Evolutionary conservation across 1,140 invertebrate species (phyloP).

Genomic region (Tetragonula clypearis): DNA sequence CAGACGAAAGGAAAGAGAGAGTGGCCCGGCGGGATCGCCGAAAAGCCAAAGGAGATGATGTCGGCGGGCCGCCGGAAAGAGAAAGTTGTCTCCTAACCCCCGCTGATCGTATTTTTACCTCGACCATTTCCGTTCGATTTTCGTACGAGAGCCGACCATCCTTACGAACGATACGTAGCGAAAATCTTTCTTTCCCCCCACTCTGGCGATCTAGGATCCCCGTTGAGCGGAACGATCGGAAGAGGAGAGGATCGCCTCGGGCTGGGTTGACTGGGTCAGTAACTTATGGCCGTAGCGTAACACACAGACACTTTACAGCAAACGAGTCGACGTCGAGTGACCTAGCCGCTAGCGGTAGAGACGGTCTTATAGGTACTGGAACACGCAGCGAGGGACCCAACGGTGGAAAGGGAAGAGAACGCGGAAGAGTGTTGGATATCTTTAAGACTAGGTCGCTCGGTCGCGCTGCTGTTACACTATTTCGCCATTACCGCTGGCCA

Average conservation of each 20-base stretch:
- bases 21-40: conserved; percentile 4
- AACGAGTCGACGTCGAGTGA: conserved; percentile 67
- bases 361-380: conserved; percentile 58
- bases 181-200: neutral
- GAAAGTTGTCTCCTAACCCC: conserved; percentile 46
- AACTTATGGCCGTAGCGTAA: conserved; percentile 65
- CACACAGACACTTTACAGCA: conserved; percentile 49
- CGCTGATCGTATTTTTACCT: neutral
- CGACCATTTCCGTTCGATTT: neutral
- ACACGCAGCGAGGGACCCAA: conserved; percentile 54
- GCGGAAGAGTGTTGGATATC: conserved; percentile 80
- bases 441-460: conserved; percentile 81
- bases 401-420: conserved; percentile 80
- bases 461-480: conserved; percentile 79
- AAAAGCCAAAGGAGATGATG: conserved; percentile 53
- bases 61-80: conserved; percentile 29
- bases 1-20: conserved; percentile 42
- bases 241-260: conserved; percentile 20
- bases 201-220: neutral
- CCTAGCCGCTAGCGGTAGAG: conserved; percentile 73
- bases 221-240: conserved; percentile 47
- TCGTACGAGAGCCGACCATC: conserved; percentile 15
- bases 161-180: neutral
- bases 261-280: conserved; percentile 73
- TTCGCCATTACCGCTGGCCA: conserved; percentile 63